Evolutionary conservation across 2,888 invertebrate species (phyloP).

Genomic region (Heliconius charithonia): DNA sequence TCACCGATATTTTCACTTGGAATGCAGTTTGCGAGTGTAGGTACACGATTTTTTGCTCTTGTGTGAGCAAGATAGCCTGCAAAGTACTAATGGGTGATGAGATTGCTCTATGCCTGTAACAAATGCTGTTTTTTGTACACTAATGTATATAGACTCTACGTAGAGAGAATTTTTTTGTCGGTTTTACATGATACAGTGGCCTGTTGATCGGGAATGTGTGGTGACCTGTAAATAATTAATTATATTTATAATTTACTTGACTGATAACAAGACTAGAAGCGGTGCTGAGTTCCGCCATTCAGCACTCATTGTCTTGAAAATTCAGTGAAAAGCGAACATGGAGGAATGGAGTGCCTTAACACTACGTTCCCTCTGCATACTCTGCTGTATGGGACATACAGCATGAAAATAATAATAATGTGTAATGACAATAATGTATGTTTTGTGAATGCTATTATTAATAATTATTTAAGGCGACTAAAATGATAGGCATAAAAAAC

Average conservation of each 20-base stretch:
- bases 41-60: conserved; percentile 78
- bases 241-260: background rate
- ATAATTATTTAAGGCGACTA: too few relatives aligned
- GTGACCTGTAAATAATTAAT: conserved; percentile 6
- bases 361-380: too few relatives aligned
- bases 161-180: conserved; percentile 6
- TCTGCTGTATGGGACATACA: too few relatives aligned
- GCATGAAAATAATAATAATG: too few relatives aligned
- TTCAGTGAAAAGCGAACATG: background rate
- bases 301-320: background rate
- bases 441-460: too few relatives aligned
- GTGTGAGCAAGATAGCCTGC: conserved; percentile 74
- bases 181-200: background rate
- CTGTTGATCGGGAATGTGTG: conserved; percentile 8
- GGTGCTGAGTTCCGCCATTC: background rate
- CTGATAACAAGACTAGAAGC: background rate
- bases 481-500: too few relatives aligned
- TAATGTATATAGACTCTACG: conserved; percentile 15
- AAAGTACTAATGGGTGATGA: conserved; percentile 79
- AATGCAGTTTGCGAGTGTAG: conserved; percentile 80
- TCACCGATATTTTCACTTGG: conserved; percentile 54
- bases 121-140: conserved; percentile 40
- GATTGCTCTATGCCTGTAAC: conserved; percentile 48
- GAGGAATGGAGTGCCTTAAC: too few relatives aligned
- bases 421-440: too few relatives aligned